Percentiles rank a stretch among this genome's conserved stretches.
Evolutionary conservation across 1,140 invertebrate species (phyloP).

Genomic region (Nephila pilipes): DNA sequence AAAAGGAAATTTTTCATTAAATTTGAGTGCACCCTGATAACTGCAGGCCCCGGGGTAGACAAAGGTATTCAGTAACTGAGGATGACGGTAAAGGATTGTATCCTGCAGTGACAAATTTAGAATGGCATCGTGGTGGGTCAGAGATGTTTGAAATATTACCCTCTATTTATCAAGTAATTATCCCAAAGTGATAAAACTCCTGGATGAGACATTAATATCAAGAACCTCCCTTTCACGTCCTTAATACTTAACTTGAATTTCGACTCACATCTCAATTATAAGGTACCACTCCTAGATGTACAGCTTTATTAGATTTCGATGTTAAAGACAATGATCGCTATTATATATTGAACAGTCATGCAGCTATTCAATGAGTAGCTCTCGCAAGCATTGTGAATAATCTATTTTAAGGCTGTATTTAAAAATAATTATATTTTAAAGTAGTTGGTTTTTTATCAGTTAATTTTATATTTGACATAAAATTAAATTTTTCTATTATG

Average conservation of each 20-base stretch:
- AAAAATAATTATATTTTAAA: no score
- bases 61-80: not conserved
- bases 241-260: not conserved
- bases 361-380: no score
- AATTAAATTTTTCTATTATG: no score
- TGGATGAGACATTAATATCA: not conserved
- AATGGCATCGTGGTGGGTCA: not conserved
- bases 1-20: conserved; percentile 1
- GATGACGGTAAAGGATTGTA: not conserved
- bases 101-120: not conserved
- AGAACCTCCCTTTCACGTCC: not conserved
- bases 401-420: no score
- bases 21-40: conserved; percentile 4
- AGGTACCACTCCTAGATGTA: not conserved
- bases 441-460: no score
- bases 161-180: conserved; percentile 5
- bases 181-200: conserved; percentile 10
- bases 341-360: no score
- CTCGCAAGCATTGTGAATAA: no score
- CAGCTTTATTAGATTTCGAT: no score
- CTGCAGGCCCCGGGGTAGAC: not conserved
- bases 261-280: conserved; percentile 1
- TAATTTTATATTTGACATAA: no score
- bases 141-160: not conserved
- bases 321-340: no score